Evolutionary conservation across 2,113 vertebrate species (phyloP).

Genomic region (Malaclemys terrapin): DNA sequence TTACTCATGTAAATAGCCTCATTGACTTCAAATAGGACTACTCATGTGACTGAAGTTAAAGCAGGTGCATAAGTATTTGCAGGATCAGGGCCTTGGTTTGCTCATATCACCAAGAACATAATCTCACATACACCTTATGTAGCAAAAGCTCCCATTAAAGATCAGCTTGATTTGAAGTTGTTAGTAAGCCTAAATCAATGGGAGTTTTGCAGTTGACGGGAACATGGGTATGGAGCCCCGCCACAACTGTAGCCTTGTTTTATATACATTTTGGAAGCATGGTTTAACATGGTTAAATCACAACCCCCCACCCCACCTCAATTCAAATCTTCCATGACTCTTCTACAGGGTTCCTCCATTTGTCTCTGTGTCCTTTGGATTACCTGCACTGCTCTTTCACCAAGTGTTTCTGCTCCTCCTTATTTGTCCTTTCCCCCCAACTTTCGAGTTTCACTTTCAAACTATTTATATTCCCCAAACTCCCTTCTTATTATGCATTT

Average conservation of each 20-base stretch:
- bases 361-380: neutral
- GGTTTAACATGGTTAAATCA: slow-evolving; percentile 3
- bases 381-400: neutral
- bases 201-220: neutral
- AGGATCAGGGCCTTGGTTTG: neutral
- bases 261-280: neutral
- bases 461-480: slow-evolving; percentile 8
- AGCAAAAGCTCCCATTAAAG: neutral
- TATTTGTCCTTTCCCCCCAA: neutral
- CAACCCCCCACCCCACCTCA: neutral
- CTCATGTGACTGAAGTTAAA: neutral
- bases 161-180: neutral
- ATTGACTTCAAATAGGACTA: neutral
- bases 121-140: neutral
- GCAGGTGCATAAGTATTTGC: neutral
- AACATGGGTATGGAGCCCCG: neutral
- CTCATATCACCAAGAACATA: neutral
- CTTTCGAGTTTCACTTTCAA: slow-evolving; percentile 46
- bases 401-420: neutral
- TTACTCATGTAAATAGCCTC: neutral
- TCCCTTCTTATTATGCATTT: neutral
- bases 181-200: neutral
- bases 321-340: slow-evolving; percentile 10
- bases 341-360: neutral
- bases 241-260: neutral